Percentiles rank a stretch among this genome's conserved stretches.
phyloP scores from a whole-genome alignment of 2,888 invertebrate genomes.

The Drosophila limbata region DNA sequence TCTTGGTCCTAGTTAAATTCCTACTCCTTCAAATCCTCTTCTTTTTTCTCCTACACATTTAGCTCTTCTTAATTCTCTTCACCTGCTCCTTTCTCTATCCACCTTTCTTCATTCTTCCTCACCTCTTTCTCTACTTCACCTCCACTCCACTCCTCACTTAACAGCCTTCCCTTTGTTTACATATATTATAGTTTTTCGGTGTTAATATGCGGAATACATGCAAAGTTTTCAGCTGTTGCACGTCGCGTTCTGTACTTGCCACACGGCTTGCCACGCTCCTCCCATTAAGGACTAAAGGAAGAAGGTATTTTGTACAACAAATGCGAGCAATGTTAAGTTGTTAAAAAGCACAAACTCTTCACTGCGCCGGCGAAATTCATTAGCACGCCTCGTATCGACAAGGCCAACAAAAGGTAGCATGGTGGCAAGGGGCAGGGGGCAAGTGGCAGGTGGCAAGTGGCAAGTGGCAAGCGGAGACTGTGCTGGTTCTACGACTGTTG shows the following conservation, averaged over 20 bases:
- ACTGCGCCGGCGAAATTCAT: constrained; percentile 66
- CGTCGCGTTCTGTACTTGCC: constrained; percentile 31
- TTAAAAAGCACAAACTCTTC: constrained; percentile 67
- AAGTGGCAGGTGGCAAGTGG: constrained; percentile 1
- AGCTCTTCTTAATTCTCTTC: not conserved
- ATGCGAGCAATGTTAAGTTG: constrained; percentile 75
- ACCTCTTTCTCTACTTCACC: not conserved
- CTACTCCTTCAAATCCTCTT: not conserved
- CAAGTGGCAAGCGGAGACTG: constrained; percentile 42
- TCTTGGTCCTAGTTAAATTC: not conserved
- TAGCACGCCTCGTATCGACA: constrained; percentile 55
- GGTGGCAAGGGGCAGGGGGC: not conserved
- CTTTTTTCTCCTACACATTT: constrained; percentile 59
- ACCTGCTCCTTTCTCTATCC: not conserved
- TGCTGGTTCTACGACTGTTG: constrained; percentile 32
- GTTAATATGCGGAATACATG: constrained; percentile 77
- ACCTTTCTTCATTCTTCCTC: not conserved
- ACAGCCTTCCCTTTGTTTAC: constrained; percentile 30
- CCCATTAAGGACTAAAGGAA: constrained; percentile 69
- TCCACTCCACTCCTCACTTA: not conserved
- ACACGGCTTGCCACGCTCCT: constrained; percentile 13
- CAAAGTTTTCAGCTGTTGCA: constrained; percentile 73
- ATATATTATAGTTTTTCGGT: constrained; percentile 62
- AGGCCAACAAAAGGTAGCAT: constrained; percentile 4
- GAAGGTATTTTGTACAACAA: constrained; percentile 74